Evolutionary conservation across 2,113 vertebrate species (phyloP).

Genomic region (Rhinopomastus cyanomelas): DNA sequence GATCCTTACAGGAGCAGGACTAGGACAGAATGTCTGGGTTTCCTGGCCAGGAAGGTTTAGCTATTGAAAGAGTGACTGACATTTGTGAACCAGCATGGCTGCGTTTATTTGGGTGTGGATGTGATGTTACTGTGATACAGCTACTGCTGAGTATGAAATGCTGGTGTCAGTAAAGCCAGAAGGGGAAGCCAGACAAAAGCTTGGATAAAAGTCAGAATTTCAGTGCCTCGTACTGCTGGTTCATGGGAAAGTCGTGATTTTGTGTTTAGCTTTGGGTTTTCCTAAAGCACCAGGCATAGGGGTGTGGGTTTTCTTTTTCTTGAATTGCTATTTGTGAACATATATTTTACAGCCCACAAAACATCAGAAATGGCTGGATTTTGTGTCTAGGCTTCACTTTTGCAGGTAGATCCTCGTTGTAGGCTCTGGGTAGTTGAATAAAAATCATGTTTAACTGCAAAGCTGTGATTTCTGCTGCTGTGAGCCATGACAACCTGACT

Average conservation of each 20-base stretch:
- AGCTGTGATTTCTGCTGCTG: neutral
- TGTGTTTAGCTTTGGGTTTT: slow-evolving; percentile 2
- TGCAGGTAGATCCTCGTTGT: neutral
- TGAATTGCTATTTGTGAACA: neutral
- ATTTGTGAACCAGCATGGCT: neutral
- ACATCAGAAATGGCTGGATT: neutral
- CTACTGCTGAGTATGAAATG: slow-evolving; percentile 57
- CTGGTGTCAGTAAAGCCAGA: slow-evolving; percentile 41
- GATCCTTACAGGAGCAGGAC: neutral
- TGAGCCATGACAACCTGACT: neutral
- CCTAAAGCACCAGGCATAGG: neutral
- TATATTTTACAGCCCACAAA: neutral
- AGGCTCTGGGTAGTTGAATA: neutral
- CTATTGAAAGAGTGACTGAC: neutral
- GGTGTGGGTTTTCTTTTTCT: neutral
- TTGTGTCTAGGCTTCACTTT: neutral
- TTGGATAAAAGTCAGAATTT: slow-evolving; percentile 50
- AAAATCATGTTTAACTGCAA: neutral
- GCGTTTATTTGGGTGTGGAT: slow-evolving; percentile 28
- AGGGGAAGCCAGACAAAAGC: slow-evolving; percentile 51
- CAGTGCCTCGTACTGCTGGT: slow-evolving; percentile 8
- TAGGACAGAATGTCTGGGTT: neutral
- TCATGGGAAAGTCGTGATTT: slow-evolving; percentile 2
- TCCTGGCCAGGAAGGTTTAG: neutral
- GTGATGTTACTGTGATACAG: slow-evolving; percentile 4